phyloP scores from a whole-genome alignment of 64 coral and sea anemone genomes.

The Acropora tenuis region DNA sequence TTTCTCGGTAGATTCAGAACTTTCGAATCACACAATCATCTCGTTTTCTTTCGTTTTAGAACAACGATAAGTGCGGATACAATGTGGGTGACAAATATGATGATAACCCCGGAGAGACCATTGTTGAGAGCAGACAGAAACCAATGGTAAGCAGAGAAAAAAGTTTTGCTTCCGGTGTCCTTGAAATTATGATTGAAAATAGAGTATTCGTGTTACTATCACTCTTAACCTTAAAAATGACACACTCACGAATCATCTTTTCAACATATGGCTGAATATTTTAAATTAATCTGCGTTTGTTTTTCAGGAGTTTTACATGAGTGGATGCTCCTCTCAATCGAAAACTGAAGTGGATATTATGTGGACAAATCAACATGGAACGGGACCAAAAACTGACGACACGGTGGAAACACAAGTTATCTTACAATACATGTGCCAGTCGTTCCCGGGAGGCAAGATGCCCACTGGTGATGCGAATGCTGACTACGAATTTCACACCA shows the following conservation, averaged over 20 bases:
- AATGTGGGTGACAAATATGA: background rate
- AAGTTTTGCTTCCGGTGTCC: too few species aligned
- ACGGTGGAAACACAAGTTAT: slow-evolving; percentile 19
- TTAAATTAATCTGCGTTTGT: background rate
- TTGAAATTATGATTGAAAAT: too few species aligned
- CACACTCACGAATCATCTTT: background rate
- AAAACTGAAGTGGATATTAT: slow-evolving; percentile 28
- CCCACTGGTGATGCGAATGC: background rate
- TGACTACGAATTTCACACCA: background rate
- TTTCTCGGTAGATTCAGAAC: background rate
- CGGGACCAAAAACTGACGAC: background rate
- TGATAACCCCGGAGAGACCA: background rate
- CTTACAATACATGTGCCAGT: slow-evolving; percentile 28
- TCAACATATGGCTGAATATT: background rate
- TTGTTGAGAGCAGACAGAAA: too few species aligned
- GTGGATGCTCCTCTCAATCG: background rate
- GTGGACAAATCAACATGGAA: background rate
- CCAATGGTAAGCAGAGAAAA: too few species aligned
- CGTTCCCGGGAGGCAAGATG: slow-evolving; percentile 3
- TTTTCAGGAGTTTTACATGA: slow-evolving; percentile 36
- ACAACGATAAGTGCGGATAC: background rate
- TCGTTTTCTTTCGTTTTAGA: background rate
- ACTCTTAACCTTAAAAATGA: background rate
- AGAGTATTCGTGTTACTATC: too few species aligned
- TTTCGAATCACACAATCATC: slow-evolving; percentile 4